Percentiles rank a stretch among this genome's conserved stretches.
These are phyloP conservation scores for Sesamia inferens DNA, from an alignment of 2,888 invertebrate genomes.

Conservation along the genomic window DNA sequence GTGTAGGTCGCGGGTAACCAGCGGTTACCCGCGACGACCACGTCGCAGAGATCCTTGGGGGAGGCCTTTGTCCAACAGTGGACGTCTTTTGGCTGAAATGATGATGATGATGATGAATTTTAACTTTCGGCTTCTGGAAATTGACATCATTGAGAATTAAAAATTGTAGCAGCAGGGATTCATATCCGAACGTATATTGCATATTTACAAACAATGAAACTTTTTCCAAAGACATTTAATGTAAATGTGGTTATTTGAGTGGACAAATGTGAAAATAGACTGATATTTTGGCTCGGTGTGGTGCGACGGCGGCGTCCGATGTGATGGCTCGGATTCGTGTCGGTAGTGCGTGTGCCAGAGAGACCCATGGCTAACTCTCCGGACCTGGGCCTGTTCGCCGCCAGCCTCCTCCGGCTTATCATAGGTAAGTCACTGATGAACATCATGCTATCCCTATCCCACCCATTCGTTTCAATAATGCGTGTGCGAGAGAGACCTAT, in stretches of 20 bases:
- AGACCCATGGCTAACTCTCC: slow-evolving; percentile 90
- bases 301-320: slow-evolving; percentile 67
- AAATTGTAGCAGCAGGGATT: not conserved
- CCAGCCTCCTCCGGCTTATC: slow-evolving; percentile 91
- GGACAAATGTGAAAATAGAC: slow-evolving; percentile 28
- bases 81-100: too few species aligned
- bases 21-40: too few species aligned
- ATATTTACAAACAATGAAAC: slow-evolving; percentile 26
- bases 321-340: slow-evolving; percentile 82
- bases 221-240: slow-evolving; percentile 12
- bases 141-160: too few species aligned
- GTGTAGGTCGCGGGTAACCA: too few species aligned
- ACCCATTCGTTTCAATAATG: slow-evolving; percentile 69
- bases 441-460: not conserved
- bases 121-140: too few species aligned
- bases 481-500: slow-evolving; percentile 78
- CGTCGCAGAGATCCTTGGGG: too few species aligned
- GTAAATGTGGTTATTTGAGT: slow-evolving; percentile 20
- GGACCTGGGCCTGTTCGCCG: slow-evolving; percentile 90
- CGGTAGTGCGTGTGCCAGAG: slow-evolving; percentile 76
- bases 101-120: too few species aligned
- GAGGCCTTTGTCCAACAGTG: too few species aligned
- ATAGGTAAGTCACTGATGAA: slow-evolving; percentile 87
- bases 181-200: slow-evolving; percentile 6
- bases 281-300: slow-evolving; percentile 49